Evolutionary conservation across 2,888 invertebrate genomes (phyloP), one percentile per base, ranked within the genome.

Genomic region (Digitonthophagus gazella): DNA sequence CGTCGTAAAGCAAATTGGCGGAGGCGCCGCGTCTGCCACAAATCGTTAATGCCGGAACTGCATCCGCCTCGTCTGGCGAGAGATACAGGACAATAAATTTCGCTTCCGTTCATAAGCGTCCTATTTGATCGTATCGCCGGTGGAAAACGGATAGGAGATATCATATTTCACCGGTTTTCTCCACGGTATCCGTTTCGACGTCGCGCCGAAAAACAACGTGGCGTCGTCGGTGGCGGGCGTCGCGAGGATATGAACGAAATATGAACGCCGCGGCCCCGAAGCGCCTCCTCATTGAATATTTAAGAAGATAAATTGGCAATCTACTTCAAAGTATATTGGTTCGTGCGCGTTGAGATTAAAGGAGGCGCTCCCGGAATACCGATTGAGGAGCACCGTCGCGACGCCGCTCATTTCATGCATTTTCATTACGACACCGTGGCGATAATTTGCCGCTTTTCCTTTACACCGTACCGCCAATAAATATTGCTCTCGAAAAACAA

Each of bases 271-370:
- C 22, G 6, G 22, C 3, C 11, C 28, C 28, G 28, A 8, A 44
- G 16, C 20, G n/a, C 18, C 61, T 61, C 58, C 58, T 11, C 61
- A 61, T 61, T 19, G 61, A 61, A 61, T 61, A 61, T 61, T 61
- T 61, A 61, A 61, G 61, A 61, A 61, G 61, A 61, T 61, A 61
- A 61, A 61, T 61, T 61, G 61, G 61, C 61, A 61, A 61, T 61
- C 61, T 61, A 61, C 20, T 18, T 20, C 18, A 19, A 6, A 18
- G 61, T 20, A 61, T 61, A 61, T 61, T 61, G 61, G 61, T 61
- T 61, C 61, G 61, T 61, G 61, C 20, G 61, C n/a, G 61, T 19
- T 61, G 19, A 61, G 16, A 61, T 61, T 61, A 61, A 18, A 61
- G 61, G 28, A 44, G 28, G 28, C 28, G 28, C 28, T 11, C 8